Evolutionary conservation across 1,140 invertebrate species (phyloP).

Genomic region (Tenebrio molitor): DNA sequence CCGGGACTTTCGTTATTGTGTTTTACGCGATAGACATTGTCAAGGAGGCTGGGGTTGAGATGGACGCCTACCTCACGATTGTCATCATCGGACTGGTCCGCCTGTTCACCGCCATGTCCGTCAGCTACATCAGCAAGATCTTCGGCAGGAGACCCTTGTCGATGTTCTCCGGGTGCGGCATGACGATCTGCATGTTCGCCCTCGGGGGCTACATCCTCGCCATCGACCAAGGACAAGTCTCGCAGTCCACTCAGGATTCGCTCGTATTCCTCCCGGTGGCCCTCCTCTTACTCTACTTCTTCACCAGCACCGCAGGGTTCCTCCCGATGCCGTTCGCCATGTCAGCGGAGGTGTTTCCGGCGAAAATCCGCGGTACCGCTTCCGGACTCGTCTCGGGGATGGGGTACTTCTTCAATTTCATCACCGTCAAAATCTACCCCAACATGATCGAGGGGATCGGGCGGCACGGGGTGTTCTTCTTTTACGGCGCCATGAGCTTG

Average conservation of each 20-base stretch:
- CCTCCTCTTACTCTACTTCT: conserved; percentile 72
- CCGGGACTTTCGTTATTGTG: conserved; percentile 81
- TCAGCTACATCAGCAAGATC: conserved; percentile 70
- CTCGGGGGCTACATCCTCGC: conserved; percentile 68
- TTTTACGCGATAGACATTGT: conserved; percentile 82
- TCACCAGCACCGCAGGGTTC: conserved; percentile 75
- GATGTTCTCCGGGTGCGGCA: conserved; percentile 73
- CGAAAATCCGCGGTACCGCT: conserved; percentile 76
- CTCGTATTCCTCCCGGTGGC: conserved; percentile 67
- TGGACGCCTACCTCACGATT: conserved; percentile 73
- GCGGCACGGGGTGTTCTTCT: conserved; percentile 76
- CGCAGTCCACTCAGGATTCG: conserved; percentile 53
- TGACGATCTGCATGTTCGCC: conserved; percentile 72
- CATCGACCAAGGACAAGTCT: conserved; percentile 60
- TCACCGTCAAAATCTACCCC: conserved; percentile 81
- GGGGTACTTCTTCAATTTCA: conserved; percentile 80
- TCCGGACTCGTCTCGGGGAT: conserved; percentile 76
- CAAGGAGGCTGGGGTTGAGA: conserved; percentile 69
- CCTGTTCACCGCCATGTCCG: conserved; percentile 69
- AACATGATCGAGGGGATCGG: conserved; percentile 71
- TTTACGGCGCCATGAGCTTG: conserved; percentile 78
- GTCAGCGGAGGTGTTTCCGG: conserved; percentile 81
- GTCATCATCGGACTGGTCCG: conserved; percentile 72
- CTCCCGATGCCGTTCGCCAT: conserved; percentile 80
- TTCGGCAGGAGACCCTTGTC: conserved; percentile 72